Evolutionary conservation across 2,113 vertebrate genomes (phyloP).

Genomic region (Tachysurus fulvidraco): DNA sequence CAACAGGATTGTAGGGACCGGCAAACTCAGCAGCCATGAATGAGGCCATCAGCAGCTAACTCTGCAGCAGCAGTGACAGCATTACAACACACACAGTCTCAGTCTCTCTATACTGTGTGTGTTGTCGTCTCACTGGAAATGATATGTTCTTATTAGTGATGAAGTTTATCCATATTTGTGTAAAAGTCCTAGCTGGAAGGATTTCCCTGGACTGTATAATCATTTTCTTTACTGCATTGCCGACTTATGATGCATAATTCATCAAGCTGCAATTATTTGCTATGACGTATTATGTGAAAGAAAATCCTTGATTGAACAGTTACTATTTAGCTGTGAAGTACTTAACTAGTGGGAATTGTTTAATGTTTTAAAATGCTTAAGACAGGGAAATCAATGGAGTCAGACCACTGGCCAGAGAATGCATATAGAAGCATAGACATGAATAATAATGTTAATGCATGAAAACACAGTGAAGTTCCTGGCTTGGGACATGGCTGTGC

Average conservation of each 20-base stretch:
- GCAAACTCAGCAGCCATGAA: conserved; percentile 50
- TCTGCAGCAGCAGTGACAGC: neutral
- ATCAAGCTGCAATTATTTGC: neutral
- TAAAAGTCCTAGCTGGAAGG: neutral
- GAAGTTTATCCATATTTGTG: neutral
- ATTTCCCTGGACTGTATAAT: neutral
- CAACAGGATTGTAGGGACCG: neutral
- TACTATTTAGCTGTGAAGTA: neutral
- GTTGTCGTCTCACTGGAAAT: neutral
- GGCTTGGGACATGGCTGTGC: neutral
- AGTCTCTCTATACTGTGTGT: neutral
- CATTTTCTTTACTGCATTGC: neutral
- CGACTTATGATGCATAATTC: neutral
- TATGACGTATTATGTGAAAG: neutral
- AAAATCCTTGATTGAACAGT: neutral
- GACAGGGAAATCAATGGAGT: neutral
- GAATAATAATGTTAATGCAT: neutral
- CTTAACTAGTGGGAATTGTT: neutral
- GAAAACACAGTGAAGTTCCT: neutral
- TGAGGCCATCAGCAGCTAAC: conserved; percentile 16
- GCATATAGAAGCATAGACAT: neutral
- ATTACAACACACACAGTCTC: too few species aligned
- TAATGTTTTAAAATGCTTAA: neutral
- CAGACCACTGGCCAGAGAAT: neutral
- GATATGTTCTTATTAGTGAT: neutral